Percentiles rank a stretch among this genome's conserved stretches.
Evolutionary conservation across 1,140 invertebrate genomes (phyloP).

Genomic region (Pararge aegeria): DNA sequence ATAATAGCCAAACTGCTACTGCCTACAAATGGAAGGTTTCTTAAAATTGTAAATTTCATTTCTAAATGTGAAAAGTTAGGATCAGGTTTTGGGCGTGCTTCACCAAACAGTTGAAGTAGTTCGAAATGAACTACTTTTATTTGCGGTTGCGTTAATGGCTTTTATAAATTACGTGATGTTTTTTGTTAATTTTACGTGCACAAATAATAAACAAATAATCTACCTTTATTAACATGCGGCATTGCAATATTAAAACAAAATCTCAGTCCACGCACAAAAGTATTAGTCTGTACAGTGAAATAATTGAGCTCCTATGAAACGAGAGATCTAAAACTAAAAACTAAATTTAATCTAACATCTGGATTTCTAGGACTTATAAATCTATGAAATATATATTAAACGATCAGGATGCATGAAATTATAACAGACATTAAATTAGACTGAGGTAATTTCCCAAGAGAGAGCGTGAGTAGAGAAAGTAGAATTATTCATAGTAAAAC

Average conservation of each 20-base stretch:
- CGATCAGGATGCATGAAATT: slow-evolving; percentile 55
- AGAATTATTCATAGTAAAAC: slow-evolving; percentile 57
- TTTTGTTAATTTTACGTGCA: slow-evolving; percentile 44
- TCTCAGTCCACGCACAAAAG: slow-evolving; percentile 38
- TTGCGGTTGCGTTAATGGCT: too few relatives aligned
- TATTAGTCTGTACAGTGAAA: slow-evolving; percentile 56
- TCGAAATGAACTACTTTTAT: background rate
- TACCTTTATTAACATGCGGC: slow-evolving; percentile 61
- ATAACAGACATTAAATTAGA: slow-evolving; percentile 52
- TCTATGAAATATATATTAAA: slow-evolving; percentile 52
- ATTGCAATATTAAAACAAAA: slow-evolving; percentile 55
- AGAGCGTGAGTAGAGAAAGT: slow-evolving; percentile 49
- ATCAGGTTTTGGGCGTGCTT: background rate
- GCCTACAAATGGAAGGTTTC: too few relatives aligned
- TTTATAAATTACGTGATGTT: background rate
- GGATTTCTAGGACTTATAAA: slow-evolving; percentile 39
- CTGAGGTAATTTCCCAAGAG: slow-evolving; percentile 46
- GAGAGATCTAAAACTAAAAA: slow-evolving; percentile 55
- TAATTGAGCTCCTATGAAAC: slow-evolving; percentile 49
- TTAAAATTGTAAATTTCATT: too few relatives aligned
- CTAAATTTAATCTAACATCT: slow-evolving; percentile 52
- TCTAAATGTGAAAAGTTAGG: background rate
- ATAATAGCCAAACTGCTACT: too few relatives aligned
- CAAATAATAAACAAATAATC: slow-evolving; percentile 49
- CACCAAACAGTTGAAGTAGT: background rate